Evolutionary conservation across 2,113 vertebrate species (phyloP), one percentile per base, ranked within the genome.

Genomic region (Cnemophilus loriae): DNA sequence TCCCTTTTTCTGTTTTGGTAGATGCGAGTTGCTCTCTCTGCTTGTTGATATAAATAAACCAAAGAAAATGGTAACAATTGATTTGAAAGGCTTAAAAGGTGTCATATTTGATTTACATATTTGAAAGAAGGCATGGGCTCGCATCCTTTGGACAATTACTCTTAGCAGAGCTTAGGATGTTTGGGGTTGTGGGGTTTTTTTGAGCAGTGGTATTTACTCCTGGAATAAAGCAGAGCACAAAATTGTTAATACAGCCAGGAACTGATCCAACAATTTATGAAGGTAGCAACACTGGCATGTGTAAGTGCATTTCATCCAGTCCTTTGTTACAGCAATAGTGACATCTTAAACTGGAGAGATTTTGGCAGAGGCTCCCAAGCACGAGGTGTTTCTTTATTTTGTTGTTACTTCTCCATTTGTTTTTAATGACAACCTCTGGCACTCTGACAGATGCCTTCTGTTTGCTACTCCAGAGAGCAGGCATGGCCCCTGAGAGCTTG

Each of bases 391-490:
- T 83, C 21, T 78, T 90, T 39, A 27, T 84, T 78, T 84, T 81
- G 55, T 73, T 91, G 56, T 69, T 91, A 90, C 90, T 94, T 89
- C 87, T 95, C 93, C 85, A 13, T 92, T 96, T 86, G 64, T 65
- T 88, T 93, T 89, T 93, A 95, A 89, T 68, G 68, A 91, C 63
- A 96, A 14, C 75, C 32, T 80, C 90, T 97, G 92, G 93, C 95
- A 94, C 37, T 92, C 46, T 95, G 93, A 97, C 86, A 93, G 53
- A 90, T 97, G 53, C 63, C 77, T 94, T 96, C 70, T 13, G 11
- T 81, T 60, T 84, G 73, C 69, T 63, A 60, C 61, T 96, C 60
- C 64, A 63, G 68, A 92, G 80, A 88, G 87, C 42, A 94, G 84
- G 41, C 63, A 61, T 89, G 52, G n/a, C 89, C 79, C 77, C 96